These are phyloP conservation scores for Melanogrammus aeglefinus DNA, from an alignment of 2,797 vertebrate species.

Conservation along the genomic window DNA sequence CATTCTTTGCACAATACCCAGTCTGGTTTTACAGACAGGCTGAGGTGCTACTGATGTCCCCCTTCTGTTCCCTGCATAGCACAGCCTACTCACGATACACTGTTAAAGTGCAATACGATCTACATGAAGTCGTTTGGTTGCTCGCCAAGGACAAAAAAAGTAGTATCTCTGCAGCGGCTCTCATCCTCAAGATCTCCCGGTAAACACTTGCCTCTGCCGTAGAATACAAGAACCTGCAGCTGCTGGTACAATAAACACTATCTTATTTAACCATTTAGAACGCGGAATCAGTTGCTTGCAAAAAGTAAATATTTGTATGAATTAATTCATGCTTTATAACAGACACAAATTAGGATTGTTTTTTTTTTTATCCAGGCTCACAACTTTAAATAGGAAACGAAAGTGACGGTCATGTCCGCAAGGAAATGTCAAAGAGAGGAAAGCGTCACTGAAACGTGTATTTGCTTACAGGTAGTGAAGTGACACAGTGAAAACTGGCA, in stretches of 20 bases:
- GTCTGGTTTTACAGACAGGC: conserved; percentile 32
- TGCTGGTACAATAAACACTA: not conserved
- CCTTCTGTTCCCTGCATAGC: conserved; percentile 11
- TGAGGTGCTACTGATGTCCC: conserved; percentile 17
- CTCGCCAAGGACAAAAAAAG: not conserved
- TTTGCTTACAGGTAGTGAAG: too few species aligned
- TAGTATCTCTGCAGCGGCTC: conserved; percentile 8
- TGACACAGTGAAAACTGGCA: not conserved
- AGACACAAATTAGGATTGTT: not conserved
- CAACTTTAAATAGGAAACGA: not conserved
- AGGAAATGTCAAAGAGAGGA: too few species aligned
- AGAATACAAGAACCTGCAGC: not conserved
- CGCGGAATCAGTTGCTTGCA: not conserved
- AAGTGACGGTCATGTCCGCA: too few species aligned
- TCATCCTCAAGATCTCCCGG: not conserved
- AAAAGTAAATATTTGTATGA: not conserved
- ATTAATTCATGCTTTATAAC: not conserved
- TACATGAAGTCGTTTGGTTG: conserved; percentile 35
- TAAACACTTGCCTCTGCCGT: not conserved
- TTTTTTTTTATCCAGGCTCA: not conserved
- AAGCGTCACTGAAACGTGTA: too few species aligned
- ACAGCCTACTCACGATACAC: conserved; percentile 2
- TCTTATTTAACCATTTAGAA: not conserved
- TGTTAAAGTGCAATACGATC: conserved; percentile 15
- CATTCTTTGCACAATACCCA: conserved; percentile 20